phyloP scores from a whole-genome alignment of 1,140 invertebrate genomes.

The Brachionus rubens region DNA sequence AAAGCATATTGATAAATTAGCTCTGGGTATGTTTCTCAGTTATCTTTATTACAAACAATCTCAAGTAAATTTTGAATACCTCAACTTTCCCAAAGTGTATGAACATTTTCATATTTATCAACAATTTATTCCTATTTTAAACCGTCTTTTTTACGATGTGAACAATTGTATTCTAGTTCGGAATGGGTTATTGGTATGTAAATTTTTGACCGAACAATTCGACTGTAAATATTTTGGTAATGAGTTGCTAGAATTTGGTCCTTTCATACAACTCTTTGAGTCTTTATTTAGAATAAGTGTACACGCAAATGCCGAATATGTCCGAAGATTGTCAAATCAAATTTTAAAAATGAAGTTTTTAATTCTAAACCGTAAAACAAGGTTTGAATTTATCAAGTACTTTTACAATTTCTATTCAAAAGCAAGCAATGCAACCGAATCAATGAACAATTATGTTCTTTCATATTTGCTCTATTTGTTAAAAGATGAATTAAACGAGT shows the following conservation, averaged over 20 bases:
- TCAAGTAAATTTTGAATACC: background rate
- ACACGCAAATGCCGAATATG: background rate
- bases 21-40: background rate
- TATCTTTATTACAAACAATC: background rate
- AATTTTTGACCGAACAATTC: background rate
- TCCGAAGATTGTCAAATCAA: background rate
- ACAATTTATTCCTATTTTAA: background rate
- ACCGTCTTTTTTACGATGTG: background rate
- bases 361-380: background rate
- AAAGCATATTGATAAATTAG: background rate
- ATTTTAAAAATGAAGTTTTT: background rate
- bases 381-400: slow-evolving; percentile 8
- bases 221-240: background rate
- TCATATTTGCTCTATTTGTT: slow-evolving; percentile 27
- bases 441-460: background rate
- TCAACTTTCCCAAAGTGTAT: background rate
- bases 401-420: background rate
- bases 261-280: background rate
- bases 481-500: slow-evolving; percentile 31
- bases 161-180: background rate
- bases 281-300: slow-evolving; percentile 13
- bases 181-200: background rate
- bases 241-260: background rate
- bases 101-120: background rate
- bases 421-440: background rate